Conservation (phyloP, 2,888 invertebrate genomes). For the Xanthorhoe spadicearia region DNA sequence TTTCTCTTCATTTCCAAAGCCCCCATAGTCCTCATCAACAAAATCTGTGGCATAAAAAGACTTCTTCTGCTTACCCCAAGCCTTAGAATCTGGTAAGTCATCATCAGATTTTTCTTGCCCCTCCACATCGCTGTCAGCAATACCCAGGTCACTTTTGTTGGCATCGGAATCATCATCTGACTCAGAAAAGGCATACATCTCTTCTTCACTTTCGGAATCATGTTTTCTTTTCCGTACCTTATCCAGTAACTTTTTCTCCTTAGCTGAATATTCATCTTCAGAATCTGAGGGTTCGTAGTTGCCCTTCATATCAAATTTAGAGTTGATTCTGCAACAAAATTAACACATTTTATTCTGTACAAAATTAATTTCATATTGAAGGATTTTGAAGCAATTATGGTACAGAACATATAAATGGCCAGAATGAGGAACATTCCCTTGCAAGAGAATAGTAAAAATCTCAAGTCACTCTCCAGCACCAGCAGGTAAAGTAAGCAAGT, state of each 20-base stretch:
- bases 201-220: conserved; percentile 85
- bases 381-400: too few species aligned
- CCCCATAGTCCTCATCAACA: conserved; percentile 93
- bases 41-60: conserved; percentile 95
- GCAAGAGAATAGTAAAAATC: too few species aligned
- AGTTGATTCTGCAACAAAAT: conserved; percentile 67
- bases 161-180: conserved; percentile 76
- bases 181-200: conserved; percentile 86
- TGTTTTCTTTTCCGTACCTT: conserved; percentile 84
- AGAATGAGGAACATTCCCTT: too few species aligned
- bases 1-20: conserved; percentile 87
- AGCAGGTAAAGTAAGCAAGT: too few species aligned
- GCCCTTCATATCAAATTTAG: conserved; percentile 74
- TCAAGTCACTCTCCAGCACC: too few species aligned
- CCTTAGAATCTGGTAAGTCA: conserved; percentile 91
- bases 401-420: too few species aligned
- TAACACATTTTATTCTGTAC: background rate
- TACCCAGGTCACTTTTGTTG: conserved; percentile 75
- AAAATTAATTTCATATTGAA: too few species aligned
- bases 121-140: conserved; percentile 91
- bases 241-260: conserved; percentile 86
- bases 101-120: conserved; percentile 88
- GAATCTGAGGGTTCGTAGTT: conserved; percentile 88
- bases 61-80: conserved; percentile 94
- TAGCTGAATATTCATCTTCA: conserved; percentile 88